These are phyloP conservation scores for Tupaia chinensis DNA, from an alignment of 2,113 vertebrate genomes.

Conservation along the genomic window DNA sequence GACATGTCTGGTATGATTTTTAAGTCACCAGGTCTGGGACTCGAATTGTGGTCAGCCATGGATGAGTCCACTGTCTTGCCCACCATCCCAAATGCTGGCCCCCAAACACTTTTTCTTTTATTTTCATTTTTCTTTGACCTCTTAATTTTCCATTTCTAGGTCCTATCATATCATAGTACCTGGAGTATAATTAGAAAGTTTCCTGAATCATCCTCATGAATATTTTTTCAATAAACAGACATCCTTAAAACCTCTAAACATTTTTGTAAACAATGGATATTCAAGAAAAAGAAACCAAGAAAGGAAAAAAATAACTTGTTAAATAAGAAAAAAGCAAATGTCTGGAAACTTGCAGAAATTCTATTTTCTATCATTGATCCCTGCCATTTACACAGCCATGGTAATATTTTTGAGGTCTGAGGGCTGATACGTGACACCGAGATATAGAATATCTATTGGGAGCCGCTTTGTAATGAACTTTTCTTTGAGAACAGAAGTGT, in stretches of 20 bases:
- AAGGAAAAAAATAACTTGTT: not conserved
- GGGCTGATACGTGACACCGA: no score
- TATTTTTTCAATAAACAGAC: slow-evolving; percentile 7
- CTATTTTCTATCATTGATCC: not conserved
- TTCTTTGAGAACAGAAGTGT: not conserved
- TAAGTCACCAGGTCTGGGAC: no score
- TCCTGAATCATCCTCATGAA: not conserved
- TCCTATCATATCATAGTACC: not conserved
- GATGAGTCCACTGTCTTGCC: no score
- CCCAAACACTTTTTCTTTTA: not conserved
- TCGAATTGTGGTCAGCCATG: no score
- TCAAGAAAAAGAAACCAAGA: not conserved
- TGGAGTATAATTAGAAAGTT: not conserved
- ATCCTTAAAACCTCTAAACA: not conserved
- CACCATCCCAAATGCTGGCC: no score
- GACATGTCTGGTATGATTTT: no score
- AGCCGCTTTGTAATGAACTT: not conserved
- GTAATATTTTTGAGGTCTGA: not conserved
- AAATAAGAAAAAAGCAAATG: not conserved
- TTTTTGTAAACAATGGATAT: not conserved
- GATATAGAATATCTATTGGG: not conserved
- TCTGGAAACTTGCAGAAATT: not conserved
- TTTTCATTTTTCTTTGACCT: not conserved
- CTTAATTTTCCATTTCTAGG: not conserved
- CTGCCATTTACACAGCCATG: not conserved